phyloP scores from a whole-genome alignment of 2,113 vertebrate species.

The Tachuris rubrigastra region DNA sequence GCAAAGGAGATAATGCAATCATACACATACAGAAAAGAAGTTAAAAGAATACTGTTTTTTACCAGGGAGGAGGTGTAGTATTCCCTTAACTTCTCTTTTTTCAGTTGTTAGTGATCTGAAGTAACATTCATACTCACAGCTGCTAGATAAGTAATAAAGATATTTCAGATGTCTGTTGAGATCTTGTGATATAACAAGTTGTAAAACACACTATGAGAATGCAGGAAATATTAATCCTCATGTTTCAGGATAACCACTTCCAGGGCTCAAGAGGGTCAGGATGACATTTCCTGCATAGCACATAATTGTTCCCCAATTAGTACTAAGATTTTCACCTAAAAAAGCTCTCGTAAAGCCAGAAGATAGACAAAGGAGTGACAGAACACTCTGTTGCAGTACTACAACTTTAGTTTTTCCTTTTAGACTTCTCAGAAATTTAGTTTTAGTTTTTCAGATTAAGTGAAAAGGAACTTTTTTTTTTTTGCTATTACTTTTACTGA shows the following conservation, averaged over 20 bases:
- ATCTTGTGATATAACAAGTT: background rate
- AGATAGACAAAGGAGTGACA: background rate
- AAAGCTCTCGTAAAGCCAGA: background rate
- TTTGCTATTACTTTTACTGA: background rate
- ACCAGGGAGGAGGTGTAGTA: background rate
- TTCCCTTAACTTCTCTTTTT: background rate
- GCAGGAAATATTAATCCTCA: slow-evolving; percentile 54
- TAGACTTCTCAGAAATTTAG: background rate
- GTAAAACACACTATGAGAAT: background rate
- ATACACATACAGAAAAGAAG: background rate
- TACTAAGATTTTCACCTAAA: slow-evolving; percentile 1
- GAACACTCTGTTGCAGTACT: background rate
- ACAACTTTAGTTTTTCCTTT: background rate
- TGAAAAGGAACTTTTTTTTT: background rate
- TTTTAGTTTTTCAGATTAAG: background rate
- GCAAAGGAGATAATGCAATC: background rate
- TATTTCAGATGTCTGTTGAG: background rate
- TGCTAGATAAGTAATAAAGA: background rate
- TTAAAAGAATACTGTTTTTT: background rate
- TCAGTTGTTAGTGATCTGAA: background rate
- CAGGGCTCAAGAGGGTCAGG: slow-evolving; percentile 14
- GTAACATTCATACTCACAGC: background rate
- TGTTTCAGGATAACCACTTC: slow-evolving; percentile 41
- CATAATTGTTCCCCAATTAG: background rate
- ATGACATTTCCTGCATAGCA: background rate